Evolutionary conservation across 2,797 vertebrate species (phyloP), one percentile per base, ranked within the genome.

Genomic region (Florisuga fusca): DNA sequence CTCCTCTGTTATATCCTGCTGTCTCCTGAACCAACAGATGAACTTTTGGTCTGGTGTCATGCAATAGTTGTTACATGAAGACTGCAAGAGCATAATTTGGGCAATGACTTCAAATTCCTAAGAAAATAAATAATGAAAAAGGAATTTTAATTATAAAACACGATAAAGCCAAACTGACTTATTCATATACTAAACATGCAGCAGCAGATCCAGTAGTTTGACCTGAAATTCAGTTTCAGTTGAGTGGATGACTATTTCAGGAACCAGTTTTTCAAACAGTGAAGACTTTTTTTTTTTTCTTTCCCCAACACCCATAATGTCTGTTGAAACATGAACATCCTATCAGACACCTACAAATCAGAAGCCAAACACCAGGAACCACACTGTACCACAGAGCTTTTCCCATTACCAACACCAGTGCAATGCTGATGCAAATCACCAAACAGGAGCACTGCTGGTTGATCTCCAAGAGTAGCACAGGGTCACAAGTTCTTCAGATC

Each of bases 21-120:
- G 99, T 71, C 93, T 97, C 95, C 95, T 98, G 94, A 99, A 99
- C 99, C 99, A 99, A 89, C 96, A 98, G 41, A 99, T 98, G 97
- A 99, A 99, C 59, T 96, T 95, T 12, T 94, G 89, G 89, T 99
- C 98, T 7, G 98, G 96, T 19, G 78, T 97, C 97, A 99, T 98
- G 83, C 99, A 99, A 68, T 99, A 99, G 97, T 98, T 99, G 97
- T 99, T 99, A 84, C 99, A 99, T 16, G 99, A 98, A 20, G 99
- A 99, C 79, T 99, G 99, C 45, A 99, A 96, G 95, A 99, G 98
- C 97, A 99, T 99, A 95, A 99, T 99, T 96, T 99, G 98, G 43
- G 99, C 99, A 1, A 99, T 99, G 73, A 99, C 98, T 97, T 99
- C 99, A 94, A 99, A 99, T 97, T 99, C 99, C 99, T 99, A 94